A percentile compares a stretch with the other conserved stretches of the same genome.
phyloP scores from a whole-genome alignment of 2,888 invertebrate genomes.

The Drosophila subsilvestris region DNA sequence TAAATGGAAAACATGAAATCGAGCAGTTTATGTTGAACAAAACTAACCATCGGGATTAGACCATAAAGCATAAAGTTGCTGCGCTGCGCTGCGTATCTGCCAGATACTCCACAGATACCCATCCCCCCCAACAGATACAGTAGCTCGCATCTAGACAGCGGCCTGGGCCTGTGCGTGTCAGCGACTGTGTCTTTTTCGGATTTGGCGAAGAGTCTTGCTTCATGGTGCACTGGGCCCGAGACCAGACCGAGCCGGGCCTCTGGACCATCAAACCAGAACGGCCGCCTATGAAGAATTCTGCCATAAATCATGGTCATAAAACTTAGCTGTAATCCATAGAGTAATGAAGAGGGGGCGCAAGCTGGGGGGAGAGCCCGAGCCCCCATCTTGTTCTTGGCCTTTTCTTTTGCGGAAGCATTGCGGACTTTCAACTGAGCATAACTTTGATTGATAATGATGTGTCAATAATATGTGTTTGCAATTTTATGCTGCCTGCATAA shows the following conservation, averaged over 20 bases:
- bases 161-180: constrained; percentile 57
- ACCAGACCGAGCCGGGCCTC: constrained; percentile 25
- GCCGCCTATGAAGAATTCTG: constrained; percentile 80
- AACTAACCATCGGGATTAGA: constrained; percentile 57
- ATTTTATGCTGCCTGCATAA: constrained; percentile 62
- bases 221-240: constrained; percentile 67
- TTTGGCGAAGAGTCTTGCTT: constrained; percentile 36
- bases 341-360: neutral
- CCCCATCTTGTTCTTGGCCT: neutral
- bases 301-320: constrained; percentile 79
- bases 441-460: constrained; percentile 80
- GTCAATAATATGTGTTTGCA: constrained; percentile 80
- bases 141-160: constrained; percentile 20
- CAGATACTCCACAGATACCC: constrained; percentile 20
- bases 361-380: too few species aligned
- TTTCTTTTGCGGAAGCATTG: constrained; percentile 49
- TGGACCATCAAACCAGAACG: constrained; percentile 79
- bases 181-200: constrained; percentile 40
- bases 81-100: constrained; percentile 20
- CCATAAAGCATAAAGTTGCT: constrained; percentile 59
- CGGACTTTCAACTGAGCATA: constrained; percentile 34
- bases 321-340: constrained; percentile 50
- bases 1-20: constrained; percentile 71
- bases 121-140: neutral
- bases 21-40: constrained; percentile 72